Percentiles rank a stretch among this genome's conserved stretches.
Conservation (phyloP, 2,113 vertebrate genomes). For the Holacanthus passer region DNA sequence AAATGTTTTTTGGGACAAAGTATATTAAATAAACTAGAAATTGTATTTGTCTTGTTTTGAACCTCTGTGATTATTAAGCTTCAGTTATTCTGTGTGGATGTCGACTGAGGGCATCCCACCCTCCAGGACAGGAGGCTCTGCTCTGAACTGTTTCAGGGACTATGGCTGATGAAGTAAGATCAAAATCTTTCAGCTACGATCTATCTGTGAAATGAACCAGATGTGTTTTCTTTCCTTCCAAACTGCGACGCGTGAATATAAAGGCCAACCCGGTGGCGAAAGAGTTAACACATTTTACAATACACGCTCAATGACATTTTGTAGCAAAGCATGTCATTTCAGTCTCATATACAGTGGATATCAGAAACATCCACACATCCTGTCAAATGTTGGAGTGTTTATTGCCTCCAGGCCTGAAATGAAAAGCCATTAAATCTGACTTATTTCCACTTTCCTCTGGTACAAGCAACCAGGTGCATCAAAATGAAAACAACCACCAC, state of each 20-base stretch:
- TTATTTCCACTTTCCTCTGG: conserved; percentile 15
- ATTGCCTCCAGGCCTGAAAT: conserved; percentile 35
- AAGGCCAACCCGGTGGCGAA: background rate
- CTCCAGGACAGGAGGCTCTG: background rate
- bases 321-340: conserved; percentile 26
- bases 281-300: conserved; percentile 26
- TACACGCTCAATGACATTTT: conserved; percentile 11
- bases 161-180: background rate
- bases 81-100: background rate
- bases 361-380: conserved; percentile 12
- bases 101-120: background rate
- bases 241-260: background rate
- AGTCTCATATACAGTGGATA: conserved; percentile 7
- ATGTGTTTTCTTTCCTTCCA: background rate
- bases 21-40: background rate
- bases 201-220: background rate
- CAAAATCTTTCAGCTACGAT: background rate
- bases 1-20: background rate
- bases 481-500: background rate
- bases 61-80: background rate
- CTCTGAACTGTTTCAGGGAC: background rate
- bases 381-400: conserved; percentile 30
- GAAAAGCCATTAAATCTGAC: conserved; percentile 47
- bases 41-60: background rate
- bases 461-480: conserved; percentile 9